Conservation (phyloP, 1,140 invertebrate species). For the Macrobrachium nipponense region DNA sequence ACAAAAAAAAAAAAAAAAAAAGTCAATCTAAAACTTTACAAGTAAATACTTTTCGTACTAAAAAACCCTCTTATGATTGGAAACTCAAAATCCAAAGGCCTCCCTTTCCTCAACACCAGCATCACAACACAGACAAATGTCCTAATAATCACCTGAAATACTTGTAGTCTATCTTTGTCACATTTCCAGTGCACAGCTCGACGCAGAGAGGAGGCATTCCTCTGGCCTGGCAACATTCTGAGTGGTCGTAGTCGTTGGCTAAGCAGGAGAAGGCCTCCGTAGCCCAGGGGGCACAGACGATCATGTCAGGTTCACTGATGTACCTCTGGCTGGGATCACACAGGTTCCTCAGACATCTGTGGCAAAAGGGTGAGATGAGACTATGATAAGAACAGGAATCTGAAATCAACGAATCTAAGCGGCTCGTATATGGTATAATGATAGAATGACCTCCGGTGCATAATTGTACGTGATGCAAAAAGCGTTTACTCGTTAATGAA, state of each 20-base stretch:
- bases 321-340: constrained; percentile 79
- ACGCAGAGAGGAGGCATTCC: constrained; percentile 81
- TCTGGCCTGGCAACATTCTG: constrained; percentile 80
- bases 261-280: constrained; percentile 82
- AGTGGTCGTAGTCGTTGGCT: constrained; percentile 83
- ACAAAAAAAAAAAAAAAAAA: no score
- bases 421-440: no score
- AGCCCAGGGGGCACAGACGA: constrained; percentile 88
- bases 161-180: constrained; percentile 82
- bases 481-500: no score
- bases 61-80: no score
- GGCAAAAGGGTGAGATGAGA: constrained; percentile 41
- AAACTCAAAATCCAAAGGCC: no score
- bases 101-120: no score
- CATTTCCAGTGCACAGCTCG: constrained; percentile 81
- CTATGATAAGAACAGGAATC: neutral
- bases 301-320: constrained; percentile 78
- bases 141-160: constrained; percentile 77
- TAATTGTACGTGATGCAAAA: no score
- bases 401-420: no score
- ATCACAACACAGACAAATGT: neutral
- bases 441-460: no score
- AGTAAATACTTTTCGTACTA: no score
- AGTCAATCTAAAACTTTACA: no score
- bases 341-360: constrained; percentile 79